These are phyloP conservation scores for Drosophila cracens DNA, from an alignment of 2,888 invertebrate species.

Conservation along the genomic window DNA sequence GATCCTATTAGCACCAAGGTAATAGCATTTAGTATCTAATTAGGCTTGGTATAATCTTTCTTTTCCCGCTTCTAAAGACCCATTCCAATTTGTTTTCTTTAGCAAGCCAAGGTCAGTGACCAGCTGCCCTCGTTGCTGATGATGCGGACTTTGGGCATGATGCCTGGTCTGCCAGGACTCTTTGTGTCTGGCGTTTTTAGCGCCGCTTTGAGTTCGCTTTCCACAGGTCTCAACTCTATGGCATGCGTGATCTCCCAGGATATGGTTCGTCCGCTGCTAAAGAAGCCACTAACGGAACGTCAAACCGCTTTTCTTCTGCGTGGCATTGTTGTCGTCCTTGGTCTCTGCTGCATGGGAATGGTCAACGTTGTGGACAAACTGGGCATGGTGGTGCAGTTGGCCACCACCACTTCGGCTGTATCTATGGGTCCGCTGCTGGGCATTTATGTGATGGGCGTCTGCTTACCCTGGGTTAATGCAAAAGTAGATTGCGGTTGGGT, in stretches of 20 bases:
- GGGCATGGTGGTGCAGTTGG: constrained; percentile 89
- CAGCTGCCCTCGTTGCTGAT: constrained; percentile 93
- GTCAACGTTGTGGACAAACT: constrained; percentile 90
- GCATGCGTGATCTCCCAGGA: constrained; percentile 92
- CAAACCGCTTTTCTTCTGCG: constrained; percentile 88
- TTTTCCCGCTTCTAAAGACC: not conserved
- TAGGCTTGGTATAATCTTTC: not conserved
- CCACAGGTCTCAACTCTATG: constrained; percentile 92
- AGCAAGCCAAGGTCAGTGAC: constrained; percentile 91
- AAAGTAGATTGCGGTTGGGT: constrained; percentile 84
- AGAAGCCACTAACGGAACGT: constrained; percentile 86
- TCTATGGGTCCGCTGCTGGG: constrained; percentile 90
- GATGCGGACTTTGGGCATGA: constrained; percentile 91
- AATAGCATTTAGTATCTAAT: constrained; percentile 17
- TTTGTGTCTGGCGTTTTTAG: constrained; percentile 96
- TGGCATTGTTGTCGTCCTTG: constrained; percentile 88
- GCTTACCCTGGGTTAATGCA: constrained; percentile 88
- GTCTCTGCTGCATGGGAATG: constrained; percentile 88
- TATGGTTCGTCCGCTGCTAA: constrained; percentile 88
- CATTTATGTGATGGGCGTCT: constrained; percentile 89
- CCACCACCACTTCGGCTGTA: constrained; percentile 88
- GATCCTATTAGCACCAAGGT: constrained; percentile 93
- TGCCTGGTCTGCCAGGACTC: constrained; percentile 93
- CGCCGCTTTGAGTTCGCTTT: constrained; percentile 93
- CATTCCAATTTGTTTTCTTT: not conserved